A percentile compares a stretch with the other conserved stretches of the same genome.
These are phyloP conservation scores for Nannoperca australis DNA, from an alignment of 2,797 vertebrate genomes.

Conservation along the genomic window DNA sequence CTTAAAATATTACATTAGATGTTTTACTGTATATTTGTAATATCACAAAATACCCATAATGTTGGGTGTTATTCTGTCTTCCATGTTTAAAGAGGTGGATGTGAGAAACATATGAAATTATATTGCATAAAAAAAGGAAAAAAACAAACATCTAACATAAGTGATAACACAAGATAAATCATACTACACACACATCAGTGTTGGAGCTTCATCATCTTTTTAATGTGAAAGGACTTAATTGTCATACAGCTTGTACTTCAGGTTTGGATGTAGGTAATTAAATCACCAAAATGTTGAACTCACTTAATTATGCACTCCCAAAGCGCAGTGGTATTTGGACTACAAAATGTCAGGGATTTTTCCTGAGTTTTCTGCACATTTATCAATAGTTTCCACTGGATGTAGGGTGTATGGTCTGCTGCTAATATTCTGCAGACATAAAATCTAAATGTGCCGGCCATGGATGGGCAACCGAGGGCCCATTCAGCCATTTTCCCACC, in stretches of 20 bases:
- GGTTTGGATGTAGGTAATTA: constrained; percentile 44
- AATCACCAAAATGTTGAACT: constrained; percentile 40
- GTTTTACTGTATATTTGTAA: not conserved
- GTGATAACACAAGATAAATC: not conserved
- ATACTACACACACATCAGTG: not conserved
- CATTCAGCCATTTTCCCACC: constrained; percentile 66
- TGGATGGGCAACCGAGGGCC: constrained; percentile 48
- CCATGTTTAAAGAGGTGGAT: not conserved
- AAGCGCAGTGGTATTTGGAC: constrained; percentile 49
- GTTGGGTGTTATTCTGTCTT: not conserved
- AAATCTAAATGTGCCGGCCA: constrained; percentile 53
- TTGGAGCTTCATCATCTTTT: constrained; percentile 14
- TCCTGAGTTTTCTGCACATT: constrained; percentile 32
- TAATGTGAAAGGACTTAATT: constrained; percentile 21
- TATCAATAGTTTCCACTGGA: constrained; percentile 34
- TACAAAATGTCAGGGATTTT: constrained; percentile 50
- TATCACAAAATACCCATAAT: not conserved
- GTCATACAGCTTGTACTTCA: constrained; percentile 21
- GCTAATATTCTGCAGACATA: constrained; percentile 51
- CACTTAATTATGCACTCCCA: constrained; percentile 35
- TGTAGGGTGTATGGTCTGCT: constrained; percentile 20
- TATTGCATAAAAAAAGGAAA: not conserved
- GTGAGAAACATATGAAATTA: not conserved
- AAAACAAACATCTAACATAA: not conserved
- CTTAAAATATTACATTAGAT: constrained; percentile 24